Conservation (phyloP, 2,888 invertebrate species). For the Apamea anceps region DNA sequence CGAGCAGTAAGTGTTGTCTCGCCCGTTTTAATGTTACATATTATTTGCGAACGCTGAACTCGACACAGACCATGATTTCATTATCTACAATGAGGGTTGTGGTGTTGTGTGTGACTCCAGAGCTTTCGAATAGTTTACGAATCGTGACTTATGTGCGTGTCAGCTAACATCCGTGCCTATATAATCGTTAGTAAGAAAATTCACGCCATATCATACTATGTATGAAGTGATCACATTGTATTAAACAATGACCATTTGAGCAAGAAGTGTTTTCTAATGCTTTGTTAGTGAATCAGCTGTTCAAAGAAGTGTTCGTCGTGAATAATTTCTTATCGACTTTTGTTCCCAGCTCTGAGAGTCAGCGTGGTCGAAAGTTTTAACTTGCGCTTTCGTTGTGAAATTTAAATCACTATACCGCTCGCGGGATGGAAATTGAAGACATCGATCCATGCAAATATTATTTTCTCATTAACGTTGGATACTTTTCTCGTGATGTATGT, state of each 20-base stretch:
- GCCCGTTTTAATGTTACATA: conserved; percentile 58
- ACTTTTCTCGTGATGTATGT: conserved; percentile 42
- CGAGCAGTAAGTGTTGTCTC: conserved; percentile 58
- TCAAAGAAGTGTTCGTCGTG: conserved; percentile 65
- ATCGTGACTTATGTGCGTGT: conserved; percentile 66
- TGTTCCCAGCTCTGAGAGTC: conserved; percentile 58
- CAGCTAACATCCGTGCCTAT: conserved; percentile 58
- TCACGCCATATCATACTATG: conserved; percentile 61
- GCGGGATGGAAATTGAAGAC: conserved; percentile 56
- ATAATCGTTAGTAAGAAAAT: conserved; percentile 63
- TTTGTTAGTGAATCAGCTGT: conserved; percentile 67
- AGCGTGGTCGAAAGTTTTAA: conserved; percentile 67
- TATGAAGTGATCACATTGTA: conserved; percentile 66
- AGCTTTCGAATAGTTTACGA: conserved; percentile 66
- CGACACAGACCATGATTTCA: conserved; percentile 62
- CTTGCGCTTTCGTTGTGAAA: conserved; percentile 73
- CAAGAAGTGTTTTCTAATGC: conserved; percentile 66
- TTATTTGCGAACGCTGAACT: conserved; percentile 62
- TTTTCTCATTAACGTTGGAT: conserved; percentile 59
- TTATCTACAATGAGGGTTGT: conserved; percentile 47
- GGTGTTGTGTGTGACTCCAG: conserved; percentile 29
- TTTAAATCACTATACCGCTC: conserved; percentile 53
- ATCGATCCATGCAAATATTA: conserved; percentile 58
- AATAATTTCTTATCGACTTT: conserved; percentile 65
- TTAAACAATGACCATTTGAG: conserved; percentile 69